Base-by-base conservation (phyloP, 2,888 invertebrate genomes). In the Pollenia labialis region DNA sequence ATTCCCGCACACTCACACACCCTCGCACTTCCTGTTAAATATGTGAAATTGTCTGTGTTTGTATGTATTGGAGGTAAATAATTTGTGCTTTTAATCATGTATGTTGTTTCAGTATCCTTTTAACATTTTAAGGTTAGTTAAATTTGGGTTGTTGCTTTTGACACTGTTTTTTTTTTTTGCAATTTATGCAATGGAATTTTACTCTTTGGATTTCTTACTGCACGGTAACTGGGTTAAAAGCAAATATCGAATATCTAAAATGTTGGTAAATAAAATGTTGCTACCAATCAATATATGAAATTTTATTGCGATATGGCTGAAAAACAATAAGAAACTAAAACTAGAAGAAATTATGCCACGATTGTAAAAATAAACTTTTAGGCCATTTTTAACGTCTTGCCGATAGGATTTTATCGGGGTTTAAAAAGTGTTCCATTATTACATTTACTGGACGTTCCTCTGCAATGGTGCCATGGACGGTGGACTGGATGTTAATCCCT, bases 91-190 rank as follows among this genome's bases (percentile, higher is more conserved):
- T 71, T 60, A 80, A 14, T 60, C 32, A 71, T 40, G 11, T 46
- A 32, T 69, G 52, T 50, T 54, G 7, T 40, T 74, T 40, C 14
- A 54, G 40, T 18, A 46, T 23, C 4, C 18, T 60, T 69, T 52
- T 44, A 60, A 52, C n/a, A 52, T 71, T 80, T 60, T 71, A 44
- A 32, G 69, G 68, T 69, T 42, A 80, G 11, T 23, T 23, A 50
- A 60, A 80, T 60, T 69, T 52, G 18, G 58, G 79, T 80, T 69
- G n/a, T 71, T 71, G 69, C n/a, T 69, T 42, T 52, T 80, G 69
- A 80, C 69, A 60, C n/a, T 69, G 46, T 69, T 69, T 23, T 52
- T 60, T 60, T 52, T 42, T 14, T 4, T 23, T 23, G 42, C 18
- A 52, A 14, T 50, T 18, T 16, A 60, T 48, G 18, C 50, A 18